Base-by-base conservation (phyloP, 2,113 vertebrate genomes). In the Nematolebias whitei region DNA sequence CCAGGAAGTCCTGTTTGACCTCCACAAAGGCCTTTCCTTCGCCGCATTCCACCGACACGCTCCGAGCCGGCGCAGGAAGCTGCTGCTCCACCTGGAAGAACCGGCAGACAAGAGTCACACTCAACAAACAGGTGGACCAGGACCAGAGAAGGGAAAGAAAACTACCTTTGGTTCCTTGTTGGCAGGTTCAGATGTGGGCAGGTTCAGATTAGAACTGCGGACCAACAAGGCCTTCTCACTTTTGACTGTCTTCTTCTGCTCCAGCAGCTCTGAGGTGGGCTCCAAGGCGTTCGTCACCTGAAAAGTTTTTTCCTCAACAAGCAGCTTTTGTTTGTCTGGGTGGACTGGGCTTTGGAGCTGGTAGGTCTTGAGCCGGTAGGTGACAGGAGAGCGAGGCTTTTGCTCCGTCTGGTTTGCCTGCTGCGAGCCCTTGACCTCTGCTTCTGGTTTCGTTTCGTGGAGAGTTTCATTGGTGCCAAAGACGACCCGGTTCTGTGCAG, bases 1-100 rank as follows among this genome's bases (percentile, higher is more conserved):
- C 88, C 8, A 89, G 72, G 57, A 92, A 85, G 80, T 90, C 78
- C 45, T 50, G 55, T 20, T 85, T 81, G 79, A 90, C 88, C 65
- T 81, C 74, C 0, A 90, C 19, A 38, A 47, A 35, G 66, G 90
- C 76, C 32, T 48, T 29, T 16, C 7, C 44, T 39, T 90, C 89
- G 0, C 73, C 80, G 22, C 92, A 93, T 26, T 1, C 70, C 24
- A 57, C 90, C 0, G 16, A 54, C 12, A 90, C 69, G 14, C 78
- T 88, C 47, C 57, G 7, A 0, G 85, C 73, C 1, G 79, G 50
- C 29, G 76, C 24, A 1, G 81, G 84, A 5, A 48, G 29, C 3
- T 1, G 40, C 49, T 58, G 40, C 1, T 82, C 32, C 50, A 75
- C 67, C 86, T 90, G 11, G 0, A 69, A 74, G 1, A 67, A 1